phyloP scores from a whole-genome alignment of 2,797 vertebrate genomes.

The Fratercula arctica region DNA sequence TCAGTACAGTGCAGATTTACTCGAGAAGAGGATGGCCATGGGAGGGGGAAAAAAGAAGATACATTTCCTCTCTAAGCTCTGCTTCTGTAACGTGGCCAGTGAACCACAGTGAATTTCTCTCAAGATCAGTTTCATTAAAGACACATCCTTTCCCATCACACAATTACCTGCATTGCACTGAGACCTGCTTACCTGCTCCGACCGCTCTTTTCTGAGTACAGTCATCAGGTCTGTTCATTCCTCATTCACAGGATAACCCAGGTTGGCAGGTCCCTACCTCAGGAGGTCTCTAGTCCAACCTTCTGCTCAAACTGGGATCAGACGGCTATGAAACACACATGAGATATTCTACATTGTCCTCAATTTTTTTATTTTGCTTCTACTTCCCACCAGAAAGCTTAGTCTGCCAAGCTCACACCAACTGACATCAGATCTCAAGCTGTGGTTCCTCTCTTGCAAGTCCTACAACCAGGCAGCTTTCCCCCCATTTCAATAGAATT shows the following conservation, averaged over 20 bases:
- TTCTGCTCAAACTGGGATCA: not conserved
- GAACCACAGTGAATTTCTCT: not conserved
- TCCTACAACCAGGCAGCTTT: not conserved
- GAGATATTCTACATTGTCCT: rapidly evolving
- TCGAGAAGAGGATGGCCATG: not conserved
- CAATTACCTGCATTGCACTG: not conserved
- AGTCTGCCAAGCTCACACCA: not conserved
- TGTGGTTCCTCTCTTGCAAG: not conserved
- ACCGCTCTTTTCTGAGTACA: not conserved
- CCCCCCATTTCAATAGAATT: not conserved
- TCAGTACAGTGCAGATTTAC: not conserved
- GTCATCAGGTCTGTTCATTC: not conserved
- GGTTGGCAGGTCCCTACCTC: not conserved
- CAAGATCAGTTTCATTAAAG: not conserved
- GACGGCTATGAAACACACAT: not conserved
- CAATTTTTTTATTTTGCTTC: not conserved
- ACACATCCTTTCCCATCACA: not conserved
- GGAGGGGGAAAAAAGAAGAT: not conserved
- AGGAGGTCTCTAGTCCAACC: not conserved
- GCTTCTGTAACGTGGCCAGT: not conserved
- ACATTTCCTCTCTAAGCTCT: not conserved
- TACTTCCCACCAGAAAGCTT: not conserved
- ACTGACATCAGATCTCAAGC: not conserved
- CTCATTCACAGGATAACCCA: not conserved
- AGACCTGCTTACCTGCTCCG: not conserved